phyloP scores from a whole-genome alignment of 1,140 invertebrate species.

The Antheraea pernyi region DNA sequence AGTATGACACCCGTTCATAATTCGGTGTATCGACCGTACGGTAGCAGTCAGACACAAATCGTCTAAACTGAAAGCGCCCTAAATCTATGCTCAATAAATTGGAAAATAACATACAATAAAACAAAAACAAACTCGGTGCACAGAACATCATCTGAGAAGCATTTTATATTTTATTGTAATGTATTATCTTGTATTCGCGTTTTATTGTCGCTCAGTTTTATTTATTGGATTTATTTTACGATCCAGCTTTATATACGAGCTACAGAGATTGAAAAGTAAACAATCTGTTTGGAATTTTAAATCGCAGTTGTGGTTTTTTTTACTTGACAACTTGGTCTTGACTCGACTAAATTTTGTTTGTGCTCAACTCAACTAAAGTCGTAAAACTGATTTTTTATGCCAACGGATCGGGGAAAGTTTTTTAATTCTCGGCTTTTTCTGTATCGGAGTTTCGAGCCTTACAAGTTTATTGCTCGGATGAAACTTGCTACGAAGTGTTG shows the following conservation, averaged over 20 bases:
- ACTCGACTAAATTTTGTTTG: conserved; percentile 35
- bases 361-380: conserved; percentile 28
- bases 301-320: conserved; percentile 33
- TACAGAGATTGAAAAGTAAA: conserved; percentile 23
- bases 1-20: too few species aligned
- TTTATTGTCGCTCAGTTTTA: conserved; percentile 7
- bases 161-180: not conserved
- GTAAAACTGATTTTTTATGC: conserved; percentile 62
- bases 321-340: conserved; percentile 16
- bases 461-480: conserved; percentile 22
- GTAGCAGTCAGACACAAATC: too few species aligned
- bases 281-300: conserved; percentile 33
- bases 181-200: not conserved
- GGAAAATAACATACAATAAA: not conserved
- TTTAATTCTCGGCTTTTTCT: conserved; percentile 55
- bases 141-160: not conserved
- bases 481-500: conserved; percentile 11
- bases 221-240: conserved; percentile 11
- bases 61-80: too few species aligned
- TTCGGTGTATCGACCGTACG: too few species aligned
- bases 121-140: too few species aligned
- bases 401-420: conserved; percentile 49
- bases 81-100: not conserved
- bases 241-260: not conserved
- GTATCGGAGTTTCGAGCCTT: conserved; percentile 22